A percentile compares a stretch with the other conserved stretches of the same genome.
phyloP scores from a whole-genome alignment of 2,113 vertebrate species.

The Oceanites oceanicus region DNA sequence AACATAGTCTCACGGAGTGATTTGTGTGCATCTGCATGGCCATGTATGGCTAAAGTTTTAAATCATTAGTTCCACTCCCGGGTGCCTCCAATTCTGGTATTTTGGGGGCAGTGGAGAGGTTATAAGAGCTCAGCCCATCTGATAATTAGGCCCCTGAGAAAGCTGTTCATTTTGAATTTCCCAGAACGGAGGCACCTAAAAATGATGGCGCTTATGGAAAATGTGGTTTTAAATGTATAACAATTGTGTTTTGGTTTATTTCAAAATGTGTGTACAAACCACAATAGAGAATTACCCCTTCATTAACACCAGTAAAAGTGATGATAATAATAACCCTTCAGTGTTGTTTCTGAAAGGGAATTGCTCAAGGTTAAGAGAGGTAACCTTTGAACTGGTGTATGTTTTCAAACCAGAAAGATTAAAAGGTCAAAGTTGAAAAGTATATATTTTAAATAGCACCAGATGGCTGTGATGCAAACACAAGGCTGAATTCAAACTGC shows the following conservation, averaged over 20 bases:
- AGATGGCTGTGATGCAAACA: conserved; percentile 18
- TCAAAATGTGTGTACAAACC: conserved; percentile 12
- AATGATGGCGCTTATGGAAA: neutral
- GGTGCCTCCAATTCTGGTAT: neutral
- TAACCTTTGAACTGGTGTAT: conserved; percentile 49
- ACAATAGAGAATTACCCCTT: conserved; percentile 22
- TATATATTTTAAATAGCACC: conserved; percentile 57
- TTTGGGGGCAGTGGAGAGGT: neutral
- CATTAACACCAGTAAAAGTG: conserved; percentile 18
- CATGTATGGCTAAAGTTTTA: neutral
- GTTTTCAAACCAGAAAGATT: conserved; percentile 54
- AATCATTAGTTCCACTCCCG: neutral
- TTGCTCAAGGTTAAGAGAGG: conserved; percentile 21
- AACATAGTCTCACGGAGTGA: neutral
- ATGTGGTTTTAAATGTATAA: neutral
- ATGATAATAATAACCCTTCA: conserved; percentile 22
- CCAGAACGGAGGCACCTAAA: neutral
- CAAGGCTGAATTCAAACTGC: conserved; percentile 7
- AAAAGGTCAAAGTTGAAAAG: conserved; percentile 61
- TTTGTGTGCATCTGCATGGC: neutral
- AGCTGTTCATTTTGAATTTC: neutral
- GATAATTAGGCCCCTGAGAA: conserved; percentile 27
- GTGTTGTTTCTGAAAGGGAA: conserved; percentile 35
- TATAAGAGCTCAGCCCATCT: neutral
- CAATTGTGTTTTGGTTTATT: neutral